phyloP scores from a whole-genome alignment of 2,797 vertebrate species.

The Rhinella marina region DNA sequence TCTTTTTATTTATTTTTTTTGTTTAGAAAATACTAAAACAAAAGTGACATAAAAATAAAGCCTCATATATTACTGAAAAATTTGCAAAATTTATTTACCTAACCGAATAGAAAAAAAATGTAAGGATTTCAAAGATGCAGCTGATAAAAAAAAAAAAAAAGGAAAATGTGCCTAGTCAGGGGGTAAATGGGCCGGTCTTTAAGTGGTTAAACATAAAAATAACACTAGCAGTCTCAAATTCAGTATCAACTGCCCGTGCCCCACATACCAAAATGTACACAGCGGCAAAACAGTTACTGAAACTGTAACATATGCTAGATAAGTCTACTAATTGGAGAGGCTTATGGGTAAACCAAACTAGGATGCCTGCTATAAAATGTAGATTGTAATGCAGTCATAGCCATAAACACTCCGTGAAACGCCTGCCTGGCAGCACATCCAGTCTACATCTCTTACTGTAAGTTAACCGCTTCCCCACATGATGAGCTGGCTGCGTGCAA shows the following conservation, averaged over 20 bases:
- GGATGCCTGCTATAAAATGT: constrained; percentile 49
- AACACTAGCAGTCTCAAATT: background rate
- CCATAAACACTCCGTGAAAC: constrained; percentile 53
- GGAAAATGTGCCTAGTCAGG: no score
- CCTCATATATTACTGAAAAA: no score
- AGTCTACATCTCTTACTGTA: constrained; percentile 52
- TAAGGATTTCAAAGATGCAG: no score
- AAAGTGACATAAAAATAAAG: no score
- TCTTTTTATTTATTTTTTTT: no score
- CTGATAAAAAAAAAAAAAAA: no score
- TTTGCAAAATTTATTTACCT: no score
- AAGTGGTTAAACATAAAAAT: background rate
- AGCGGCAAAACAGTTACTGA: background rate
- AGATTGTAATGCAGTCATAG: constrained; percentile 49
- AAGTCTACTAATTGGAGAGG: constrained; percentile 42
- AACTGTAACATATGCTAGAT: constrained; percentile 14
- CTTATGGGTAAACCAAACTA: constrained; percentile 43
- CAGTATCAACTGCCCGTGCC: background rate
- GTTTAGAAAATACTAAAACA: no score
- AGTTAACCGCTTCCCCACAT: constrained; percentile 42
- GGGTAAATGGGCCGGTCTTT: background rate
- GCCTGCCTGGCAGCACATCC: constrained; percentile 58
- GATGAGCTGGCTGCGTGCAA: background rate
- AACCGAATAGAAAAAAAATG: no score
- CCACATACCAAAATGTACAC: constrained; percentile 11